Evolutionary conservation across 2,888 invertebrate species (phyloP).

Genomic region (Eupelmus urozonus): DNA sequence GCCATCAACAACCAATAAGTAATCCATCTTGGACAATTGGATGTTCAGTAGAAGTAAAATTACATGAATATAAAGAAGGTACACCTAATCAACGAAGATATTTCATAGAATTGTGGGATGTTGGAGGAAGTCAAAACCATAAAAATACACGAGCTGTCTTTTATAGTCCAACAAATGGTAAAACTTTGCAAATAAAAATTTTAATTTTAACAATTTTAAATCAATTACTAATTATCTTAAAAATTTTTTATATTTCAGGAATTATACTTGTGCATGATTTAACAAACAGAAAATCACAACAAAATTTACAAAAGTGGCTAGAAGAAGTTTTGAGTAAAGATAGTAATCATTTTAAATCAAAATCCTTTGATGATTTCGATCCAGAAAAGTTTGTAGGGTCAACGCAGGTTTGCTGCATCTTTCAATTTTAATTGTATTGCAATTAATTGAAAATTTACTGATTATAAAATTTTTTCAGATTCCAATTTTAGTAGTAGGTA

Average conservation of each 20-base stretch:
- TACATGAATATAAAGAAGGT: constrained; percentile 96
- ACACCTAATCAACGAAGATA: constrained; percentile 93
- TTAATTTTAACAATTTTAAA: constrained; percentile 12
- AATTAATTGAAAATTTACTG: neutral
- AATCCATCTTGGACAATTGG: constrained; percentile 98
- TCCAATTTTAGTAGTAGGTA: constrained; percentile 96
- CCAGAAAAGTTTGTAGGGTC: constrained; percentile 91
- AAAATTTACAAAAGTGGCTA: constrained; percentile 95
- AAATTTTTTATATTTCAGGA: constrained; percentile 78
- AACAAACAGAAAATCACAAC: constrained; percentile 96
- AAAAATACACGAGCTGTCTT: constrained; percentile 95
- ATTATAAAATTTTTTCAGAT: constrained; percentile 80
- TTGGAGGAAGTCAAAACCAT: constrained; percentile 96
- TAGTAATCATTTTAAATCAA: constrained; percentile 75
- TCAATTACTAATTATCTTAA: constrained; percentile 2
- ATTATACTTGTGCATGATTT: constrained; percentile 98
- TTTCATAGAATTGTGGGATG: constrained; percentile 97
- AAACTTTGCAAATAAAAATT: constrained; percentile 4
- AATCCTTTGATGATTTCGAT: constrained; percentile 85
- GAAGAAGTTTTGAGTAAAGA: constrained; percentile 92
- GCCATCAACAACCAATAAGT: constrained; percentile 89
- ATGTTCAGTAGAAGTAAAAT: constrained; percentile 95
- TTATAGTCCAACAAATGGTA: constrained; percentile 95
- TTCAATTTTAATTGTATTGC: constrained; percentile 10
- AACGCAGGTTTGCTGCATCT: constrained; percentile 80